Conservation (phyloP, 2,797 vertebrate genomes). For the Poeciliopsis paucimaculata region DNA sequence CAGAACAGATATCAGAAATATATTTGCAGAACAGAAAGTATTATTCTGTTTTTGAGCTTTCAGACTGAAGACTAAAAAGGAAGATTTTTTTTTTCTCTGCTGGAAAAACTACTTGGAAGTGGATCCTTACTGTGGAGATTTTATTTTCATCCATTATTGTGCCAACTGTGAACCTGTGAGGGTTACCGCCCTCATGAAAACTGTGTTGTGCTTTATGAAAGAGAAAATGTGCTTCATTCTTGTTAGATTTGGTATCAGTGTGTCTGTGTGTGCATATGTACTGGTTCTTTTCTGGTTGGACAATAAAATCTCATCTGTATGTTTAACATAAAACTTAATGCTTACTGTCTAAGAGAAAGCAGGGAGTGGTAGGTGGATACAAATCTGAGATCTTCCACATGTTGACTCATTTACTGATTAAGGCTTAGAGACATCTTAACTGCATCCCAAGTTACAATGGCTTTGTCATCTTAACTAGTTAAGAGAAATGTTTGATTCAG, state of each 20-base stretch:
- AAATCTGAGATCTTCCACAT: background rate
- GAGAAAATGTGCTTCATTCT: background rate
- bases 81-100: background rate
- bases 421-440: background rate
- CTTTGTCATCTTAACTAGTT: too few species aligned
- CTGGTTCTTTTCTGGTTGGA: slow-evolving; percentile 2
- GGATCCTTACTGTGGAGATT: background rate
- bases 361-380: background rate
- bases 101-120: background rate
- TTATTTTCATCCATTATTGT: slow-evolving; percentile 1
- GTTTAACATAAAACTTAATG: background rate
- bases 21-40: background rate
- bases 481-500: too few species aligned
- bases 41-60: background rate
- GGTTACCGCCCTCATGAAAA: background rate
- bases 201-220: background rate
- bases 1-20: too few species aligned
- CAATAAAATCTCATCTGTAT: background rate
- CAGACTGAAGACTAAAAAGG: background rate
- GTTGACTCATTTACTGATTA: background rate
- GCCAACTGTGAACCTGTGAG: background rate
- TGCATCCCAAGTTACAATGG: background rate
- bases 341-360: background rate
- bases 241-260: background rate
- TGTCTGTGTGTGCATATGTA: slow-evolving; percentile 6